Evolutionary conservation across 2,797 vertebrate genomes (phyloP).

Genomic region (Choloepus didactylus): DNA sequence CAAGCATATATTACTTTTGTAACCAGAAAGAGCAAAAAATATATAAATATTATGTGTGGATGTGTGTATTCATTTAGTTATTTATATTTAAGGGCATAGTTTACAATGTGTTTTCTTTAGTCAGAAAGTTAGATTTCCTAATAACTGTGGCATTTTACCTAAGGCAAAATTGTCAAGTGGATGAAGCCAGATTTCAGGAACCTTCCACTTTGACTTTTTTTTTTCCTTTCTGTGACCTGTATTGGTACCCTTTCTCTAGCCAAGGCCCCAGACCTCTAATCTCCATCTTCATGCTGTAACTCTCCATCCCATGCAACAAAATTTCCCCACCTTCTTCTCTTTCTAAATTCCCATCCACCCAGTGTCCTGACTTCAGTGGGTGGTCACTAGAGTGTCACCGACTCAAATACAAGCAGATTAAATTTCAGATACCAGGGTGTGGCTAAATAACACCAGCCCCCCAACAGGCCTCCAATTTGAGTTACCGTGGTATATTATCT

Average conservation of each 20-base stretch:
- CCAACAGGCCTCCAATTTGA: neutral
- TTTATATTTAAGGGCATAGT: neutral
- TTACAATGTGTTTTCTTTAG: neutral
- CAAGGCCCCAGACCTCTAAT: neutral
- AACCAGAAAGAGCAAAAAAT: neutral
- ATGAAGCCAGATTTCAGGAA: neutral
- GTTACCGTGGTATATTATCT: neutral
- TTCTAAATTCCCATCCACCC: neutral
- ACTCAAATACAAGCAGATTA: neutral
- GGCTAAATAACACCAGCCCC: neutral
- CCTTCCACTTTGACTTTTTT: neutral
- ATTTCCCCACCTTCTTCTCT: neutral
- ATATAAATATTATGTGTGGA: neutral
- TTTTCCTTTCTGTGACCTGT: neutral
- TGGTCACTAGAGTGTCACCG: neutral
- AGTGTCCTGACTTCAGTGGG: neutral
- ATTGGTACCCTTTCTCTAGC: neutral
- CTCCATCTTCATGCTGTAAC: neutral
- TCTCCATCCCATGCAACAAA: neutral
- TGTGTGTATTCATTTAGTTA: neutral
- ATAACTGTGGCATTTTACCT: neutral
- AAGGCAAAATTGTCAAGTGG: neutral
- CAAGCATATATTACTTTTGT: neutral
- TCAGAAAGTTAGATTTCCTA: constrained; percentile 10
- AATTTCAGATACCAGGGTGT: neutral